These are phyloP conservation scores for Nephrotoma guestfalica DNA, from an alignment of 2,888 invertebrate species.

Conservation along the genomic window DNA sequence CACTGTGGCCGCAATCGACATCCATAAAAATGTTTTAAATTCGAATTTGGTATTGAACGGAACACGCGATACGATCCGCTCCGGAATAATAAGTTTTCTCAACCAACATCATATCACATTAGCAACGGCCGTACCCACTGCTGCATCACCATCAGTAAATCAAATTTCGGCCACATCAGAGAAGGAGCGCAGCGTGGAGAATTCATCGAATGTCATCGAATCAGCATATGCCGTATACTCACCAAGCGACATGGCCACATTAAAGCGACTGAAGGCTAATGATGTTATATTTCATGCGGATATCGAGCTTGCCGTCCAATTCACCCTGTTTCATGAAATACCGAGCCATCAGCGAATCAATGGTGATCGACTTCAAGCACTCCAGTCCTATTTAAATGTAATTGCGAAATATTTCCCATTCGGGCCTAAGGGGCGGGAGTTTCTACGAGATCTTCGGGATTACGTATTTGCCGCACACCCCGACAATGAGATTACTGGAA, in stretches of 20 bases:
- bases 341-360: slow-evolving; percentile 50
- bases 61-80: neutral
- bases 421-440: slow-evolving; percentile 46
- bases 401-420: slow-evolving; percentile 69
- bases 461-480: slow-evolving; percentile 30
- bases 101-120: neutral
- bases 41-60: neutral
- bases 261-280: slow-evolving; percentile 8
- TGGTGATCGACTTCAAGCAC: slow-evolving; percentile 54
- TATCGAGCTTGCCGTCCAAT: slow-evolving; percentile 72
- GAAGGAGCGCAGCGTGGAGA: neutral
- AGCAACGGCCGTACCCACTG: neutral
- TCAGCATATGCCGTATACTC: neutral
- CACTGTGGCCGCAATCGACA: neutral
- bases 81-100: neutral
- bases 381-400: slow-evolving; percentile 57
- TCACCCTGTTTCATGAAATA: slow-evolving; percentile 73
- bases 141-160: neutral
- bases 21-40: neutral
- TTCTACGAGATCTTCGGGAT: slow-evolving; percentile 45
- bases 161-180: neutral
- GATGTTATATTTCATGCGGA: slow-evolving; percentile 72
- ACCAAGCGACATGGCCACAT: neutral
- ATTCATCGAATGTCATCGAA: neutral
- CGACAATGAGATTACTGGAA: slow-evolving; percentile 38